Conservation (phyloP, 2,113 vertebrate genomes). For the Axis porcinus region DNA sequence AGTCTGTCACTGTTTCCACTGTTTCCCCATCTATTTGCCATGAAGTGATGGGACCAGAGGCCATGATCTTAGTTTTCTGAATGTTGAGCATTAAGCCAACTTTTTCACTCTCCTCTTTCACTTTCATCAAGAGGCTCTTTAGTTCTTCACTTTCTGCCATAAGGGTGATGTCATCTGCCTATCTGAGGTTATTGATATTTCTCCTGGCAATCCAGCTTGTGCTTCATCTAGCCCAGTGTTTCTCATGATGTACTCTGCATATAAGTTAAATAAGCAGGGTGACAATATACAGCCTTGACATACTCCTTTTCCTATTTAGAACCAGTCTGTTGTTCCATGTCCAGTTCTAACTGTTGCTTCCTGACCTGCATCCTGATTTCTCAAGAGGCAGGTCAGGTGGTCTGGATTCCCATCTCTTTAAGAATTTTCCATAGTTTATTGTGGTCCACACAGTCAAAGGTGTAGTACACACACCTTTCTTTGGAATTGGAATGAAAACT, state of each 20-base stretch:
- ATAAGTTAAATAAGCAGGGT: background rate
- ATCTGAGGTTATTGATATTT: background rate
- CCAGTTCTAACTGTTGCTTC: background rate
- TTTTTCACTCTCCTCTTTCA: background rate
- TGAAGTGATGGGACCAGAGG: background rate
- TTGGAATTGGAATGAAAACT: background rate
- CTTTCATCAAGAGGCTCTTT: background rate
- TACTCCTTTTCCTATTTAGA: background rate
- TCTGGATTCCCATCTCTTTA: background rate
- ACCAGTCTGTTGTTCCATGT: background rate
- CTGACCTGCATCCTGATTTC: background rate
- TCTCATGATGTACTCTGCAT: background rate
- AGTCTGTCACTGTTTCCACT: background rate
- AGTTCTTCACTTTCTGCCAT: background rate
- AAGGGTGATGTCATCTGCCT: background rate
- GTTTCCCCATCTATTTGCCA: background rate
- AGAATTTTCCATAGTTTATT: background rate
- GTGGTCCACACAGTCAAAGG: background rate
- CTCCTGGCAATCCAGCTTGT: background rate
- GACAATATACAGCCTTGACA: background rate
- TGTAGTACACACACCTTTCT: background rate
- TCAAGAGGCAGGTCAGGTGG: background rate
- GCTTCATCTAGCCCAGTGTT: accelerated
- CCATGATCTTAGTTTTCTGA: background rate
- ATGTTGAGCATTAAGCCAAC: background rate